Evolutionary conservation across 2,888 invertebrate genomes (phyloP), one percentile per base, ranked within the genome.

Genomic region (Carcina quercana): DNA sequence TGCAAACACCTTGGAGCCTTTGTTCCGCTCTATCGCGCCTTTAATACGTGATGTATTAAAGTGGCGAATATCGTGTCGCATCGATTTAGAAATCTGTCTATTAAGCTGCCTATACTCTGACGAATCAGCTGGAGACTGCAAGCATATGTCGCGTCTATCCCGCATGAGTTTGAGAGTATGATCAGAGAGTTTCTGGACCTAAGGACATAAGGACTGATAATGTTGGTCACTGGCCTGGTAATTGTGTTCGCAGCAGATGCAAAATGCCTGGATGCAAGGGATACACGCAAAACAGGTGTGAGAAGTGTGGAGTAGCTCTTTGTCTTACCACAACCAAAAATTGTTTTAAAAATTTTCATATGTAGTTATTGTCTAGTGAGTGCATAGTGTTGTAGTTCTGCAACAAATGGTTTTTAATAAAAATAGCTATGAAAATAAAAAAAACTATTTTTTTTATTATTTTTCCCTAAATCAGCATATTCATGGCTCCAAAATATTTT

Each of bases 181-280:
- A n/a, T n/a, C 32, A 35, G n/a, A n/a, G n/a, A 11, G 32, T 28
- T 26, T 28, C 38, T 30, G 31, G 32, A 31, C 25, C 25, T 31
- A 34, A 37, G 32, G 38, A 35, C 28, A 29, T 38, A 28, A 27
- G 38, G 32, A 19, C 32, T 15, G 35, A 35, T 19, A 27, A 32
- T 15, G 25, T 38, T 12, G 32, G 29, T 22, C 35, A 38, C 27
- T 35, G 35, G 35, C 35, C 35, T 32, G 15, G 26, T 30, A 32
- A 35, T 35, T 25, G 27, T 31, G 31, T 32, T 15, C 32, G 32
- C 32, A 32, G 21, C 15, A 28, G 38, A 26, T 38, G 32, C 29
- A 38, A 38, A 11, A 35, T 35, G 29, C 35, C 38, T 17, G 25
- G 32, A 24, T 35, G 38, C 25, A 32, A 13, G 4, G 32, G 21